A percentile compares a stretch with the other conserved stretches of the same genome.
phyloP scores from a whole-genome alignment of 2,888 invertebrate genomes.

The Xestia sexstrigata region DNA sequence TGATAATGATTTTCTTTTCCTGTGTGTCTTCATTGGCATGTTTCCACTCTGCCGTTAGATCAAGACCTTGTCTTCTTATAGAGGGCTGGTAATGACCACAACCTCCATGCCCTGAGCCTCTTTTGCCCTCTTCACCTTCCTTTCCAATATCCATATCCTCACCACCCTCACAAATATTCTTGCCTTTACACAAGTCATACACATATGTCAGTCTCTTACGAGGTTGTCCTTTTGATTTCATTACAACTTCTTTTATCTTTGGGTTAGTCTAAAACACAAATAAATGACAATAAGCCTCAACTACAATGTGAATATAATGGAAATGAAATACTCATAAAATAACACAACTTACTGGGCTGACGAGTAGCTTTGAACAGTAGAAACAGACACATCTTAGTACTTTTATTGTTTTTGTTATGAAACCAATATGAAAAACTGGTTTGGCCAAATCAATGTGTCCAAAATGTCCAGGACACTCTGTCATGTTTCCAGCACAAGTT shows the following conservation, averaged over 20 bases:
- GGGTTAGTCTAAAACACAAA: slow-evolving; percentile 93
- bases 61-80: slow-evolving; percentile 96
- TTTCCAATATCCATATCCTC: slow-evolving; percentile 98
- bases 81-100: slow-evolving; percentile 99
- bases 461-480: slow-evolving; percentile 99
- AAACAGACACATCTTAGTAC: slow-evolving; percentile 99
- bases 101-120: slow-evolving; percentile 95
- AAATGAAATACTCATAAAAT: slow-evolving; percentile 8
- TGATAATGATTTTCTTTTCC: slow-evolving; percentile 97
- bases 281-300: slow-evolving; percentile 6
- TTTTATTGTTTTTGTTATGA: slow-evolving; percentile 99
- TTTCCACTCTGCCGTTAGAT: slow-evolving; percentile 99
- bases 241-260: slow-evolving; percentile 98
- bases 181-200: slow-evolving; percentile 99
- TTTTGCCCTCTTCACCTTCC: slow-evolving; percentile 92
- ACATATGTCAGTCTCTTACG: slow-evolving; percentile 98
- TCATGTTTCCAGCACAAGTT: slow-evolving; percentile 99
- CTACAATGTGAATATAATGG: neutral
- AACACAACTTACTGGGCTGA: slow-evolving; percentile 95
- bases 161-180: slow-evolving; percentile 99
- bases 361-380: slow-evolving; percentile 99
- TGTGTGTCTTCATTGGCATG: slow-evolving; percentile 99
- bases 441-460: slow-evolving; percentile 99
- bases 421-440: slow-evolving; percentile 99
- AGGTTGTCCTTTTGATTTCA: slow-evolving; percentile 99